These are phyloP conservation scores for Tetrao urogallus DNA, from an alignment of 2,113 vertebrate genomes.

Conservation along the genomic window DNA sequence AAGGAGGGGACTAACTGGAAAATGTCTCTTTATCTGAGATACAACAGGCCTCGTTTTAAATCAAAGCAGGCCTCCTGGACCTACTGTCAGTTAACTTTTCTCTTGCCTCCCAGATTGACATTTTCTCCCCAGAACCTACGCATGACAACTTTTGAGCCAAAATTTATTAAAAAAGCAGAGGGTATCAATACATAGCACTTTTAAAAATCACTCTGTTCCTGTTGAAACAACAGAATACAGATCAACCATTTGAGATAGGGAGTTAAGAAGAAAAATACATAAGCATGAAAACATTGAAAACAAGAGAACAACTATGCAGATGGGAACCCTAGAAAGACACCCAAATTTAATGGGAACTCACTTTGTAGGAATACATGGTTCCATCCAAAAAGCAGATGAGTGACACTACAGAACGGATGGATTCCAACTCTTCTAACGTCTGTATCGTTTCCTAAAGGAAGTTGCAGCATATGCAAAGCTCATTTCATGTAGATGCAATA, in stretches of 20 bases:
- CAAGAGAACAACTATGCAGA: neutral
- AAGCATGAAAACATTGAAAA: neutral
- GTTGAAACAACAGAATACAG: neutral
- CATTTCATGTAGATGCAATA: neutral
- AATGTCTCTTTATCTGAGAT: neutral
- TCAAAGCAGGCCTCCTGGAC: neutral
- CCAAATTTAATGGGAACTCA: neutral
- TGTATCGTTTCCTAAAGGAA: neutral
- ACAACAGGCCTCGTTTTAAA: neutral
- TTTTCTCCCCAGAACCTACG: neutral
- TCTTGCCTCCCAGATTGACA: neutral
- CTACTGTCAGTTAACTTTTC: neutral
- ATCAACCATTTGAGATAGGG: neutral
- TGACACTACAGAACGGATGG: neutral
- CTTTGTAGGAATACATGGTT: neutral
- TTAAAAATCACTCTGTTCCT: neutral
- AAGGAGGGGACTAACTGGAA: neutral
- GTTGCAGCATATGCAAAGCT: neutral
- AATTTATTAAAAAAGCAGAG: neutral
- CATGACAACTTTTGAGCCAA: neutral
- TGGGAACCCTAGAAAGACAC: neutral
- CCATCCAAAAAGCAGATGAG: neutral
- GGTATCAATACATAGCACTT: neutral
- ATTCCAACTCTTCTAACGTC: neutral
- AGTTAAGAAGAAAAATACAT: neutral